Evolutionary conservation across 2,113 vertebrate genomes (phyloP), one percentile per base, ranked within the genome.

Genomic region (Nyctibius bracteatus): DNA sequence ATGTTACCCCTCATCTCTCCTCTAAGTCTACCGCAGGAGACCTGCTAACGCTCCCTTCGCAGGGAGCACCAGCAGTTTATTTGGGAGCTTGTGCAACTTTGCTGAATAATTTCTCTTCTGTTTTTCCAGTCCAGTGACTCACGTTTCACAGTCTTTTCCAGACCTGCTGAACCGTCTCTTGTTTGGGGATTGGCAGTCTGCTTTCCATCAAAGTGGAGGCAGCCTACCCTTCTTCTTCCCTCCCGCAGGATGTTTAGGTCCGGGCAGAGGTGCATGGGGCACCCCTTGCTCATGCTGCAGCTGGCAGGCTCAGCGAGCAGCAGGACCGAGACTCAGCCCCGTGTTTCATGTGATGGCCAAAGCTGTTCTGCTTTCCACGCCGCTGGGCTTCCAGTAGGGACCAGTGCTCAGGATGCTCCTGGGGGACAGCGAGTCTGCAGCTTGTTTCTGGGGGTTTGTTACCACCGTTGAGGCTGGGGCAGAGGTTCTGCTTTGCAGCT

Each of bases 231-330:
- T 70, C 46, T 54, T 73, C 35, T 66, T 47, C 23, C 49, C 33
- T 92, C 73, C 63, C 1, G 0, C 0, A 1, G 52, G 31, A 59
- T 5, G 9, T 23, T 73, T 35, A 37, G 25, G 6, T 59, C 21
- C 0, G 0, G 61, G 74, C 70, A 63, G 68, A 37, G 35, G 22
- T 9, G 15, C 1, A 4, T 1, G 17, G 43, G n/a, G 31, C 41
- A 35, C 21, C 63, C 59, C 52, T 86, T 35, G 47, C 86, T 96
- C 27, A 12, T 41, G 52, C 89, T 68, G 68, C 81, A 77, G 70
- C 68, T 93, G 94, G 80, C 66, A 70, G 92, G 44, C 55, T 73
- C 8, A 5, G 15, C 0, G 2, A 97, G 73, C 86, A 73, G 63
- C 71, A 70, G 63, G 74, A 95, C 63, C 8, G 8, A 87, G 67